Evolutionary conservation across 2,888 invertebrate species (phyloP).

Genomic region (Polydrusus tereticollis): DNA sequence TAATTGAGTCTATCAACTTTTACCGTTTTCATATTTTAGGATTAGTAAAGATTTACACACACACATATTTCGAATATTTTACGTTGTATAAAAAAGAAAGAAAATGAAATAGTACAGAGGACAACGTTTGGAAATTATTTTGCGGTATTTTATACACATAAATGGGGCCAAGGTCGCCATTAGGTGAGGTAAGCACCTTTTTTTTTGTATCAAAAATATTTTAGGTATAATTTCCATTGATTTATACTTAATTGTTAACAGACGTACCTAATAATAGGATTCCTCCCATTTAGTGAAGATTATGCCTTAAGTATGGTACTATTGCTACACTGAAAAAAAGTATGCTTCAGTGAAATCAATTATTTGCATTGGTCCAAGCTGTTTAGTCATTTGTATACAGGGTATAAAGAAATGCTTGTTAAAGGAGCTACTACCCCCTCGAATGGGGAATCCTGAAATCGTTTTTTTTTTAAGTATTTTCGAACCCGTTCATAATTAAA

Average conservation of each 20-base stretch:
- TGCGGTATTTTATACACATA: not conserved
- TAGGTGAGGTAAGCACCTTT: slow-evolving; percentile 12
- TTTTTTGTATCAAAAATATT: not conserved
- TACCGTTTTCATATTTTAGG: slow-evolving; percentile 16
- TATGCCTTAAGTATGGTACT: too few relatives aligned
- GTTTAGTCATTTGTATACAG: too few relatives aligned
- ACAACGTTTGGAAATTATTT: not conserved
- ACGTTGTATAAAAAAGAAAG: not conserved
- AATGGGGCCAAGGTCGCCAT: slow-evolving; percentile 5
- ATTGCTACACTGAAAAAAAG: too few relatives aligned
- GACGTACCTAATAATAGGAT: too few relatives aligned
- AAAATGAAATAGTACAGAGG: not conserved
- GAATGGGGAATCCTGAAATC: too few relatives aligned
- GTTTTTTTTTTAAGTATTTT: too few relatives aligned
- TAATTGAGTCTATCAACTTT: slow-evolving; percentile 16
- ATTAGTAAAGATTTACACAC: not conserved
- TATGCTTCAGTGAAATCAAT: too few relatives aligned
- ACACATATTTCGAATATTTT: not conserved
- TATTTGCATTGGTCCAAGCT: too few relatives aligned
- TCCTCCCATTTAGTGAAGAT: too few relatives aligned
- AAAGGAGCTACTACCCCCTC: too few relatives aligned
- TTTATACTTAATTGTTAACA: not conserved
- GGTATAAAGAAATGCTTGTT: too few relatives aligned
- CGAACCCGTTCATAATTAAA: too few relatives aligned
- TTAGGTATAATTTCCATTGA: not conserved